Evolutionary conservation across 2,113 vertebrate genomes (phyloP).

Genomic region (Sander lucioperca): DNA sequence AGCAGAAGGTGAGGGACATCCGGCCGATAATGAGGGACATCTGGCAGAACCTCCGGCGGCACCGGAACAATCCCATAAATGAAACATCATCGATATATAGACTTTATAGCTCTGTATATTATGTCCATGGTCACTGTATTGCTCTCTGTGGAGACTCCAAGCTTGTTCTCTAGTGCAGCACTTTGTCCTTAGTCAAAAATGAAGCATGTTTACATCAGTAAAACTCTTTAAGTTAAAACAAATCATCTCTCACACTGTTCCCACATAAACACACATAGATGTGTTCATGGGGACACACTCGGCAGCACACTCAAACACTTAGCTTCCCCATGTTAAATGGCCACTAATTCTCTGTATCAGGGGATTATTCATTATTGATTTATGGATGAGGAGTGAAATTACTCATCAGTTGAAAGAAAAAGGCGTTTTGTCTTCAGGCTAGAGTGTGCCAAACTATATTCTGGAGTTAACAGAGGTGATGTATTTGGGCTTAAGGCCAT

Average conservation of each 20-base stretch:
- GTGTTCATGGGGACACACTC: slow-evolving; percentile 37
- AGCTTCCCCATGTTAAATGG: slow-evolving; percentile 69
- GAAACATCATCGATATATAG: too few species aligned
- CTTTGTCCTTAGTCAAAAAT: slow-evolving; percentile 17
- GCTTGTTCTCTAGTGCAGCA: background rate
- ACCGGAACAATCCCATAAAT: too few species aligned
- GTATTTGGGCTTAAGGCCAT: slow-evolving; percentile 31
- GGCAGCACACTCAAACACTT: slow-evolving; percentile 59
- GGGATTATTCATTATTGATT: slow-evolving; percentile 87
- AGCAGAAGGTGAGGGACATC: too few species aligned
- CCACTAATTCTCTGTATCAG: slow-evolving; percentile 79
- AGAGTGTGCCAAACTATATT: slow-evolving; percentile 56
- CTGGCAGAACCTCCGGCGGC: too few species aligned
- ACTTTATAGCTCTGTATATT: background rate
- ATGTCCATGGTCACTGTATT: background rate
- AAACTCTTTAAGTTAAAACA: slow-evolving; percentile 23
- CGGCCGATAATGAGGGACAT: too few species aligned
- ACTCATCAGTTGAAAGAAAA: slow-evolving; percentile 73
- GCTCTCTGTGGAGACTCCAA: background rate
- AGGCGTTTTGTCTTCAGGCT: slow-evolving; percentile 58
- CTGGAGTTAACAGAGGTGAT: slow-evolving; percentile 54
- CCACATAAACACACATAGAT: slow-evolving; percentile 42
- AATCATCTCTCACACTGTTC: slow-evolving; percentile 30
- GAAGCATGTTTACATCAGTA: slow-evolving; percentile 38
- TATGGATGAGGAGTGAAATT: slow-evolving; percentile 80